Conservation (phyloP, 1,140 invertebrate species). For the Drosophila seguyi region DNA sequence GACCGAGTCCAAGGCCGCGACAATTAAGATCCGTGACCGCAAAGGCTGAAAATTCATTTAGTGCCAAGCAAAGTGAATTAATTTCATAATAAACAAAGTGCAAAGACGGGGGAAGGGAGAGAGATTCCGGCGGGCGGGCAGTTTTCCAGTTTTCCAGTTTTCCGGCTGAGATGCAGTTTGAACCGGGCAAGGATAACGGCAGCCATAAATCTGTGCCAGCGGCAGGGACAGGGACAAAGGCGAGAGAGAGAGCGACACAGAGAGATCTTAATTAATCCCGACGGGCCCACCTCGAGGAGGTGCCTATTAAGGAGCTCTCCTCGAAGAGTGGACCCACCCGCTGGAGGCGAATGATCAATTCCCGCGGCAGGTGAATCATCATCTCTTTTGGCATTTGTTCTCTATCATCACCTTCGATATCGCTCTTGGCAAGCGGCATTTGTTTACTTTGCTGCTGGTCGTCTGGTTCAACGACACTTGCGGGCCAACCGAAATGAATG, state of each 20-base stretch:
- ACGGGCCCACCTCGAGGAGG: background rate
- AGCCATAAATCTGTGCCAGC: constrained; percentile 7
- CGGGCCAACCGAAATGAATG: constrained; percentile 8
- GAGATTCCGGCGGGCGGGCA: background rate
- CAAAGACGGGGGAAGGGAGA: background rate
- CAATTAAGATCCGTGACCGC: constrained; percentile 53
- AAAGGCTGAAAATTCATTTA: constrained; percentile 52
- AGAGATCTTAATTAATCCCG: constrained; percentile 4
- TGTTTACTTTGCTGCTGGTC: constrained; percentile 21
- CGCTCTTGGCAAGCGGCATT: constrained; percentile 10
- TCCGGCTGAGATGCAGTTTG: constrained; percentile 34
- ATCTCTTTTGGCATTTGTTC: constrained; percentile 24
- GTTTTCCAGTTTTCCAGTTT: constrained; percentile 19
- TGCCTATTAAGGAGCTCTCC: background rate
- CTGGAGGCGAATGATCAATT: background rate
- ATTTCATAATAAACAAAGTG: constrained; percentile 48
- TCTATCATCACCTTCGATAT: constrained; percentile 15
- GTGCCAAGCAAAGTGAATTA: constrained; percentile 52
- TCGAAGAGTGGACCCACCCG: background rate
- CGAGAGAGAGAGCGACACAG: background rate
- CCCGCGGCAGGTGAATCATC: constrained; percentile 17
- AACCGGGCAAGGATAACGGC: constrained; percentile 28
- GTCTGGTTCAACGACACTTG: constrained; percentile 46
- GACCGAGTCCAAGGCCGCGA: constrained; percentile 30
- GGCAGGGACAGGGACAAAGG: background rate